These are phyloP conservation scores for Penaeus chinensis DNA, from an alignment of 1,140 invertebrate genomes.

Conservation along the genomic window DNA sequence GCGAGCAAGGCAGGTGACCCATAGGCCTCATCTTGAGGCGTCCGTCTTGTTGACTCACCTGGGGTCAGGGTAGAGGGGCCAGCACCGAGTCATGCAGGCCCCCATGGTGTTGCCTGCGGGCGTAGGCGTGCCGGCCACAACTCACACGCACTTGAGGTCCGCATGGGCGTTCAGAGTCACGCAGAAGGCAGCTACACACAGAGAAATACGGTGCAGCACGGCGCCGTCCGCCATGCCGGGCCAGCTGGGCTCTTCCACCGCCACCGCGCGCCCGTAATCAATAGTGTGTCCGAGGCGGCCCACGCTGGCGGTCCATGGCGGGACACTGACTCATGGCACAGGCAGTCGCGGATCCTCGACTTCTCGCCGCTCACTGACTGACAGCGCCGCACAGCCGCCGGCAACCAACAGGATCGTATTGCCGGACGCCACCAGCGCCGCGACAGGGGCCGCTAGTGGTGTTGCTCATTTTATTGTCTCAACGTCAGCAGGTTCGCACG, in stretches of 20 bases:
- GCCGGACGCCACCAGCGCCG: no score
- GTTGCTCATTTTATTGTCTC: no score
- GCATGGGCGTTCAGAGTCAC: slow-evolving; percentile 19
- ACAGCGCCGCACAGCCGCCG: no score
- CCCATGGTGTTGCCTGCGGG: slow-evolving; percentile 40
- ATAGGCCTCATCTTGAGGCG: no score
- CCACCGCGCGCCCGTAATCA: slow-evolving; percentile 32
- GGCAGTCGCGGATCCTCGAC: slow-evolving; percentile 3
- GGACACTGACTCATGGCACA: slow-evolving; percentile 43
- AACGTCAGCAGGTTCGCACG: no score
- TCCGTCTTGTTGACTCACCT: neutral
- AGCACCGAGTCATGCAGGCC: slow-evolving; percentile 40
- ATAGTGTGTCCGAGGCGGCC: slow-evolving; percentile 41
- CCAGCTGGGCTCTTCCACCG: slow-evolving; percentile 31
- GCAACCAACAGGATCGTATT: no score
- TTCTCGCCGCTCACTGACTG: no score
- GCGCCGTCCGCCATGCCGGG: slow-evolving; percentile 28
- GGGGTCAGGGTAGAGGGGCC: slow-evolving; percentile 30
- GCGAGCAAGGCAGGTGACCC: no score
- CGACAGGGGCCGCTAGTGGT: no score
- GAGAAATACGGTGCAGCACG: slow-evolving; percentile 28
- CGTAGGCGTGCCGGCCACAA: slow-evolving; percentile 33
- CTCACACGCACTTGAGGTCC: slow-evolving; percentile 22
- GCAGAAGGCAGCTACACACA: neutral
- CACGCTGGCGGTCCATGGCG: slow-evolving; percentile 45